These are phyloP conservation scores for Cryptomyrus ogoouensis DNA, from an alignment of 2,113 vertebrate genomes.

Conservation along the genomic window DNA sequence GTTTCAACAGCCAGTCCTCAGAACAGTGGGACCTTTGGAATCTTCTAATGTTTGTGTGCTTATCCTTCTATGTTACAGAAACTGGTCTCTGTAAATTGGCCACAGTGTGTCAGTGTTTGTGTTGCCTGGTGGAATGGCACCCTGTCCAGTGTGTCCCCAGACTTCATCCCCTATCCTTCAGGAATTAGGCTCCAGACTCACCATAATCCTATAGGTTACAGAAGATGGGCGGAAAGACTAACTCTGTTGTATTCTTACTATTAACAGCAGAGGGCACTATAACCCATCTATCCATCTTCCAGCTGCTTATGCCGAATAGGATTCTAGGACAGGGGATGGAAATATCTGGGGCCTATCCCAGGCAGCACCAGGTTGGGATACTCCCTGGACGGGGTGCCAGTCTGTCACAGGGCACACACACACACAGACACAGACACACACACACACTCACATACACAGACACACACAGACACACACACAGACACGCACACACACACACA, in stretches of 20 bases:
- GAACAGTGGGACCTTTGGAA: neutral
- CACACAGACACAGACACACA: neutral
- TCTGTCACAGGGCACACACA: neutral
- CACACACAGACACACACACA: neutral
- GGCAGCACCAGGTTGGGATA: neutral
- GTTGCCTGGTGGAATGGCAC: neutral
- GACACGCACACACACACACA: neutral
- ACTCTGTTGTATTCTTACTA: neutral
- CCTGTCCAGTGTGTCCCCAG: neutral
- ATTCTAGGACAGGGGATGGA: neutral
- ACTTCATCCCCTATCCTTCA: neutral
- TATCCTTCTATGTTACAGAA: neutral
- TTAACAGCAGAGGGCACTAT: neutral
- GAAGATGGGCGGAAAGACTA: neutral
- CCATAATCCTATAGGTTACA: neutral
- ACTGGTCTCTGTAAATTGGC: neutral
- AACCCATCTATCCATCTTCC: neutral
- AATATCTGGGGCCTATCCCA: neutral
- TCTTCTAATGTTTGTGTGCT: neutral
- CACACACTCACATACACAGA: too few relatives aligned
- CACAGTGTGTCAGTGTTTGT: neutral
- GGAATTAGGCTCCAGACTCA: neutral
- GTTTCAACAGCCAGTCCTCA: neutral
- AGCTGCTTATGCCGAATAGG: neutral
- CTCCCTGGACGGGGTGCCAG: neutral